Evolutionary conservation across 2,888 invertebrate genomes (phyloP).

Genomic region (Allacma fusca): DNA sequence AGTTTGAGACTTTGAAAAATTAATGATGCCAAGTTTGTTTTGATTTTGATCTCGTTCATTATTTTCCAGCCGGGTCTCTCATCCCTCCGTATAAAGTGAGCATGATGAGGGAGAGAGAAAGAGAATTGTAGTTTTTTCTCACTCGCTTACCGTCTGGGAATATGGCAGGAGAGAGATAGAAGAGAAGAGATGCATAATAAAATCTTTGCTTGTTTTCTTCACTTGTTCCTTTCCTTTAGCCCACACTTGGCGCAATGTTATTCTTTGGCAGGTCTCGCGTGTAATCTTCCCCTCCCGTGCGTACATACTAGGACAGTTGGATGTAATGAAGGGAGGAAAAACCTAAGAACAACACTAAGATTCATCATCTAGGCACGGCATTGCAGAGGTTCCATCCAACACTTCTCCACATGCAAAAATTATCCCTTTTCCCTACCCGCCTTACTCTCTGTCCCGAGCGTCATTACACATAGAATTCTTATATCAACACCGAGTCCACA

Average conservation of each 20-base stretch:
- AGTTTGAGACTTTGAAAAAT: conserved; percentile 50
- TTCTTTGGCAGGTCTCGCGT: conserved; percentile 19
- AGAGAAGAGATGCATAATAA: neutral
- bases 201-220: conserved; percentile 18
- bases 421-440: conserved; percentile 6
- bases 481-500: neutral
- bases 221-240: conserved; percentile 6
- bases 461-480: neutral
- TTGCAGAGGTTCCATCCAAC: conserved; percentile 12
- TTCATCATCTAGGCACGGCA: conserved; percentile 25
- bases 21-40: conserved; percentile 59
- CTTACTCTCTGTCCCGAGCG: neutral
- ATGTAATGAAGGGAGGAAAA: conserved; percentile 20
- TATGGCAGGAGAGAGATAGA: neutral
- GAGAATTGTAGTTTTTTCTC: conserved; percentile 45
- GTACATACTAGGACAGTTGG: conserved; percentile 29
- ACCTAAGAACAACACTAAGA: neutral
- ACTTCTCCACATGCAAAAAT: neutral
- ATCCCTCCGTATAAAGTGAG: conserved; percentile 15
- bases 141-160: conserved; percentile 36
- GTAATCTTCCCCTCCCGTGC: neutral
- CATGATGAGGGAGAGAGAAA: conserved; percentile 2
- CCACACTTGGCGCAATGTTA: conserved; percentile 30
- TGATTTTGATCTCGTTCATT: conserved; percentile 58
- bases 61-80: conserved; percentile 45